Evolutionary conservation across 1,140 invertebrate genomes (phyloP).

Genomic region (Bradysia coprophila): DNA sequence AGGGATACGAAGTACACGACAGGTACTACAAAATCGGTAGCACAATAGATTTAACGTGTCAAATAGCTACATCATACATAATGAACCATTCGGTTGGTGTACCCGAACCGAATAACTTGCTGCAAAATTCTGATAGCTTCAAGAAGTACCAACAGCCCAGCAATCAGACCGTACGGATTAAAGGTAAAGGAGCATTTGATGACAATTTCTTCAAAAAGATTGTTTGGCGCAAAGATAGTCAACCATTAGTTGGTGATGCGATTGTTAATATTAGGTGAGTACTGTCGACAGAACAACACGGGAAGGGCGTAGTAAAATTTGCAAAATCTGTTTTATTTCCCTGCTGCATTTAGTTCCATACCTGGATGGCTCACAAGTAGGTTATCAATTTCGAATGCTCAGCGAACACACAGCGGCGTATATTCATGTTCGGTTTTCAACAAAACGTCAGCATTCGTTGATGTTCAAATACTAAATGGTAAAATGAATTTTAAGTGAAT

Average conservation of each 20-base stretch:
- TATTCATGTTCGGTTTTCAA: conserved; percentile 23
- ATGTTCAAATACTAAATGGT: conserved; percentile 26
- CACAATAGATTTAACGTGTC: conserved; percentile 46
- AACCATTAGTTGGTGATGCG: neutral
- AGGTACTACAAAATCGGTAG: conserved; percentile 53
- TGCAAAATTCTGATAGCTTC: conserved; percentile 14
- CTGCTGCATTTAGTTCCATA: conserved; percentile 14
- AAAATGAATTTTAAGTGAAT: conserved; percentile 2
- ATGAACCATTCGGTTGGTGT: conserved; percentile 8
- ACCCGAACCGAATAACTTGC: conserved; percentile 1
- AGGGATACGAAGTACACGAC: conserved; percentile 41
- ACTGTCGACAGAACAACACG: neutral
- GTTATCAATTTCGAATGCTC: conserved; percentile 20
- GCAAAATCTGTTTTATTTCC: neutral
- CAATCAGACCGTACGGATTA: conserved; percentile 24
- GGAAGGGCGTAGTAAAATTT: neutral
- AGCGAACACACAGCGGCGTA: conserved; percentile 22
- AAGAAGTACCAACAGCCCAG: conserved; percentile 8
- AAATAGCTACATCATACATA: conserved; percentile 24
- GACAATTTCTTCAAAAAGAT: conserved; percentile 19
- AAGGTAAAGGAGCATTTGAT: conserved; percentile 10
- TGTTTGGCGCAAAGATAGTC: conserved; percentile 20
- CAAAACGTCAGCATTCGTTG: conserved; percentile 22
- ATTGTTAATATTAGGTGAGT: neutral
- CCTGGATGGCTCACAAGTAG: conserved; percentile 19